Evolutionary conservation across 2,888 invertebrate species (phyloP).

Genomic region (Zonitis immaculata): DNA sequence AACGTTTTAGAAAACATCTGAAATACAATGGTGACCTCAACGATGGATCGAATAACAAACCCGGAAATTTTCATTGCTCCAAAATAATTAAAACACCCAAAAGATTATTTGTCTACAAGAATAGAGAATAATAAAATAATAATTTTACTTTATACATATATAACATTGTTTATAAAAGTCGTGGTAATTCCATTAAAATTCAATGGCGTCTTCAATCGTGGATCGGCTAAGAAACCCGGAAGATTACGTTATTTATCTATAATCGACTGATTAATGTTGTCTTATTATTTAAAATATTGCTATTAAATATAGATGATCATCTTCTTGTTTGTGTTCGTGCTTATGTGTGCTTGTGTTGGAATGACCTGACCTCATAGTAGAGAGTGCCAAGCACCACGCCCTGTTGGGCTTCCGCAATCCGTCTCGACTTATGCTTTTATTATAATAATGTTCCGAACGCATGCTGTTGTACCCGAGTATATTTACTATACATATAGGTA

Average conservation of each 20-base stretch:
- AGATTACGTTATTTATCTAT: too few relatives aligned
- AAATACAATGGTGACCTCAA: not conserved
- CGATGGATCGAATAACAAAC: not conserved
- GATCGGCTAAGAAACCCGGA: too few relatives aligned
- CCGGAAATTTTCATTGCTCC: not conserved
- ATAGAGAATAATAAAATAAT: too few relatives aligned
- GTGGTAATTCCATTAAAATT: too few relatives aligned
- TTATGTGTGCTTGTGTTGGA: not conserved
- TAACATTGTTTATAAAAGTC: too few relatives aligned
- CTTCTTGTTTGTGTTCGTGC: too few relatives aligned
- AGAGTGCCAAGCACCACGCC: slow-evolving; percentile 26
- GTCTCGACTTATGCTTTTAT: slow-evolving; percentile 22
- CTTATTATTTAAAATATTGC: not conserved
- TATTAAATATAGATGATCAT: not conserved
- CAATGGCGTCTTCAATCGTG: too few relatives aligned
- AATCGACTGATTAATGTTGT: not conserved
- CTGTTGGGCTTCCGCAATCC: slow-evolving; percentile 35
- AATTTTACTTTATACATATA: too few relatives aligned
- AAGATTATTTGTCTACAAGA: too few relatives aligned
- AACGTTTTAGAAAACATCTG: too few relatives aligned
- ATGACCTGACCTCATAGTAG: not conserved
- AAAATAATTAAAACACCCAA: too few relatives aligned
- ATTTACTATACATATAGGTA: too few relatives aligned
- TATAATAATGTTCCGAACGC: slow-evolving; percentile 18
- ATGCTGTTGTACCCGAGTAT: slow-evolving; percentile 12